Percentiles rank a stretch among this genome's conserved stretches.
Conservation (phyloP, 1,140 invertebrate species). For the Drosophila athabasca region DNA sequence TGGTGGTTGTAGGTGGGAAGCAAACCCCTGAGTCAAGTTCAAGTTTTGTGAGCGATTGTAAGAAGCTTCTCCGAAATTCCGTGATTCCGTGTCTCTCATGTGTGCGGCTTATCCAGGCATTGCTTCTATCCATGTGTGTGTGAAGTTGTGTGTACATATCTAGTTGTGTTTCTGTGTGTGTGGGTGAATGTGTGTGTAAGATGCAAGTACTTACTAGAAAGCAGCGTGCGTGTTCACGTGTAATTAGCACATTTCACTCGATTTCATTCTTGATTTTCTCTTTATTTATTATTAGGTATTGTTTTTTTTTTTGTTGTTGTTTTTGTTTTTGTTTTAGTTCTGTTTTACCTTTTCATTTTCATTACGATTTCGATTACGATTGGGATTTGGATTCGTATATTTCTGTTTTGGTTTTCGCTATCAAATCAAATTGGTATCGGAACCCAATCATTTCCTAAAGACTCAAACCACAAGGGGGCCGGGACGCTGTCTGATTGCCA, state of each 20-base stretch:
- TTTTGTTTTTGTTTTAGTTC: conserved; percentile 22
- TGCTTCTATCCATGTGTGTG: background rate
- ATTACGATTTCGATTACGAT: conserved; percentile 15
- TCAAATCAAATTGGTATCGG: conserved; percentile 32
- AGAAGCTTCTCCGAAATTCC: conserved; percentile 12
- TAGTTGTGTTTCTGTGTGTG: conserved; percentile 12
- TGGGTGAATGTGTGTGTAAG: conserved; percentile 6
- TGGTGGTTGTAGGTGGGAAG: conserved; percentile 26
- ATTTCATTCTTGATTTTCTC: conserved; percentile 35
- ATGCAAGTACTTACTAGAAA: conserved; percentile 58
- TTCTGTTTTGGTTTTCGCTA: conserved; percentile 23
- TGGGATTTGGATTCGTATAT: conserved; percentile 31
- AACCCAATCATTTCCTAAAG: conserved; percentile 21
- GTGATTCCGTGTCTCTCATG: background rate
- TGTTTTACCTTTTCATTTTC: conserved; percentile 2
- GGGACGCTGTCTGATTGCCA: too few species aligned
- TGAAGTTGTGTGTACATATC: background rate
- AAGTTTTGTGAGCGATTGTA: conserved; percentile 18
- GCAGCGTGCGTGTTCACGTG: conserved; percentile 54
- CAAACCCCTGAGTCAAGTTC: conserved; percentile 37
- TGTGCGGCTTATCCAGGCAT: conserved; percentile 18
- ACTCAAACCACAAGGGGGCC: too few species aligned
- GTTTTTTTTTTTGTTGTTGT: background rate
- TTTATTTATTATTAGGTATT: too few species aligned
- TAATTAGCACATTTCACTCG: conserved; percentile 60